Evolutionary conservation across 2,113 vertebrate genomes (phyloP).

Genomic region (Leptocoma aspasia): DNA sequence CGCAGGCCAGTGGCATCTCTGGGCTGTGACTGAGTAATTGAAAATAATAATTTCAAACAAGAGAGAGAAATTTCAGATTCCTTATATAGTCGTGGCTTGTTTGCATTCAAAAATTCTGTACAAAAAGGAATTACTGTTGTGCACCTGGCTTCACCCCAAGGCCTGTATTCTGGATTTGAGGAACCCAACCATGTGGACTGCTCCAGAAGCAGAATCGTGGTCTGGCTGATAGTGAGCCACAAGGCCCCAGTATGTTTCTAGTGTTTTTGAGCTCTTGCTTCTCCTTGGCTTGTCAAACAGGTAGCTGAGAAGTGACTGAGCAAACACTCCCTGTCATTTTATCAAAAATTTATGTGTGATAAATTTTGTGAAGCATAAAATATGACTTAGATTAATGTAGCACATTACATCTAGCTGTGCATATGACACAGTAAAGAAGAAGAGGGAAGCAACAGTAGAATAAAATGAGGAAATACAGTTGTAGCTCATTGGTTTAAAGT

Average conservation of each 20-base stretch:
- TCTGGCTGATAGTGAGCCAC: not conserved
- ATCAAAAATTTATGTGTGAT: not conserved
- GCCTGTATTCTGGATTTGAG: not conserved
- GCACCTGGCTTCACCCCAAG: not conserved
- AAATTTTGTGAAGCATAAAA: not conserved
- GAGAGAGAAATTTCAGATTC: not conserved
- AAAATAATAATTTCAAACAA: not conserved
- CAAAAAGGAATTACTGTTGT: not conserved
- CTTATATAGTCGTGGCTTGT: not conserved
- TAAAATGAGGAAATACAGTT: not conserved
- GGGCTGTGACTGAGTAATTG: not conserved
- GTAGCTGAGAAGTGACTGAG: not conserved
- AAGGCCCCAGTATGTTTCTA: not conserved
- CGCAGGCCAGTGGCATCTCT: accelerated
- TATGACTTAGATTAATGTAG: not conserved
- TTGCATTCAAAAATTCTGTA: not conserved
- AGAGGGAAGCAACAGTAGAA: not conserved
- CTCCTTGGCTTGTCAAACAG: not conserved
- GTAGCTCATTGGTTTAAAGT: not conserved
- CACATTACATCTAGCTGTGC: not conserved
- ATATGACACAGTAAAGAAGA: not conserved
- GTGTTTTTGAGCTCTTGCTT: not conserved
- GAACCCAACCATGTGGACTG: not conserved
- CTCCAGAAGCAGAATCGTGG: not conserved
- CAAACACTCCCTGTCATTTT: not conserved